Evolutionary conservation across 2,888 invertebrate genomes (phyloP).

Genomic region (Drosophila macrospina): DNA sequence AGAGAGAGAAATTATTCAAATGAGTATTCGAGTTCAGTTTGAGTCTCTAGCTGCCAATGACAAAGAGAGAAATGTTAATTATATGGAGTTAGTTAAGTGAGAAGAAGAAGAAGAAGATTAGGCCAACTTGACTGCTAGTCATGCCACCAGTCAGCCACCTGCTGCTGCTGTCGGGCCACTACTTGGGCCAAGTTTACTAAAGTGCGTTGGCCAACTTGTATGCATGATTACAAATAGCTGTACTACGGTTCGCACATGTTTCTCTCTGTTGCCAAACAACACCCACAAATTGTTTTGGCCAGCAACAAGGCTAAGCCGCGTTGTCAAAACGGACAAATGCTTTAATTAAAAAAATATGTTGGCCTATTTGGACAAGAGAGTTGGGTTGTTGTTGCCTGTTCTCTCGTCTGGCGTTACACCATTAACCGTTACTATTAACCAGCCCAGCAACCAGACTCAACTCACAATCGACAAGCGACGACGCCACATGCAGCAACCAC

Average conservation of each 20-base stretch:
- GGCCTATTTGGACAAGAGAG: conserved; percentile 66
- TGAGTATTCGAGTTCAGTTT: conserved; percentile 36
- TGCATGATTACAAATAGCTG: conserved; percentile 27
- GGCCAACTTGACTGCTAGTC: conserved; percentile 7
- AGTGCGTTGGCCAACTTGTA: conserved; percentile 56
- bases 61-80: neutral
- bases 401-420: conserved; percentile 64
- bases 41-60: conserved; percentile 10
- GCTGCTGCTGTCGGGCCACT: conserved; percentile 39
- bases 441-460: conserved; percentile 39
- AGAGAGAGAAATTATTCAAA: conserved; percentile 51
- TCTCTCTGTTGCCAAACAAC: conserved; percentile 45
- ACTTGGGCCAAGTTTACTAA: conserved; percentile 34
- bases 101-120: neutral
- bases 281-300: conserved; percentile 55
- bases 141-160: conserved; percentile 47
- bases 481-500: conserved; percentile 36
- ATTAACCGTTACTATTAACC: conserved; percentile 74
- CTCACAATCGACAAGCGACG: conserved; percentile 22
- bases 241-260: conserved; percentile 15
- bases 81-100: neutral
- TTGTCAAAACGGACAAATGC: conserved; percentile 64
- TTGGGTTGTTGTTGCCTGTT: conserved; percentile 8
- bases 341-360: conserved; percentile 77
- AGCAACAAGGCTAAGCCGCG: conserved; percentile 23